Evolutionary conservation across 2,888 invertebrate species (phyloP), one percentile per base, ranked within the genome.

Genomic region (Clanis bilineata): DNA sequence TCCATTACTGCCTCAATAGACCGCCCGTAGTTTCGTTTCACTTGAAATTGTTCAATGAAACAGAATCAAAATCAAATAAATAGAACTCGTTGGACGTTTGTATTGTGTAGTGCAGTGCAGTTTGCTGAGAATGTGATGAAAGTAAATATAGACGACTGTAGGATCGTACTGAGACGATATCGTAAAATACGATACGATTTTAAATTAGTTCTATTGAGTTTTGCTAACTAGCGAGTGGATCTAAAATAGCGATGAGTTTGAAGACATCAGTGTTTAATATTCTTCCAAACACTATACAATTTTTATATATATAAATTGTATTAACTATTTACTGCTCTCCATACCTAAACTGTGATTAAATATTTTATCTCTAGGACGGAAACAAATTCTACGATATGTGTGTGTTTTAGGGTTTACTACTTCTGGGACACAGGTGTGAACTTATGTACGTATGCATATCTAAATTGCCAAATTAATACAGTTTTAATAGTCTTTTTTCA

Each of bases 21-120:
- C 58, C 62, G 60, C 60, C 62, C 57, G 57, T 56, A 32, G 57
- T 44, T 21, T 51, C 41, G 66, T 64, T 57, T 41, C 59, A 39
- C 63, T 66, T 63, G 58, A 58, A 45, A 63, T 59, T 62, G 61
- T 56, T 72, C 74, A 70, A 68, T 77, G 74, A 65, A 76, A 71
- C 65, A 64, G 67, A 72, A 74, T 67, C 65, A 63, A 68, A 70
- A 61, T 62, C 18, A 60, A 69, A 71, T 65, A 66, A 69, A 73
- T 61, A 44, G 64, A 60, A 64, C 62, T 32, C 32, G 32, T 63
- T 23, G 56, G 43, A 58, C 67, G 59, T 61, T 51, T 18, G 51
- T 18, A 32, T 51, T 51, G 18, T 51, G 39, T 9, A 41, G 39
- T 41, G 3, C 39, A 56, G 10, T 36, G 36, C 55, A 41, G 25